These are phyloP conservation scores for Orchesellides sinensis DNA, from an alignment of 2,888 invertebrate genomes.

Conservation along the genomic window DNA sequence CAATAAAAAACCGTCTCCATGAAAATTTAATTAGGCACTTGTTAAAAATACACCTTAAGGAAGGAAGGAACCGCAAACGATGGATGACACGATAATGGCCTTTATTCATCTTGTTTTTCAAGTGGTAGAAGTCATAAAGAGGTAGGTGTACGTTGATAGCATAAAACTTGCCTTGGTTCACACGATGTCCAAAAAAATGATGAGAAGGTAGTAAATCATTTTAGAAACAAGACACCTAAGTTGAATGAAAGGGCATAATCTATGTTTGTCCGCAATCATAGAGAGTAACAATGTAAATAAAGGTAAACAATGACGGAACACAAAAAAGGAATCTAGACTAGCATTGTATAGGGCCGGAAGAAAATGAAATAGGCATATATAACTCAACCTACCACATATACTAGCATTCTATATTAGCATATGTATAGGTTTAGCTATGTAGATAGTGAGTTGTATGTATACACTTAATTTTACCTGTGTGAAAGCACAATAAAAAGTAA, in stretches of 20 bases:
- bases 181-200: constrained; percentile 62
- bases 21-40: constrained; percentile 12
- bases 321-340: constrained; percentile 26
- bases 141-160: too few relatives aligned
- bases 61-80: constrained; percentile 34
- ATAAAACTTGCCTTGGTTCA: constrained; percentile 54
- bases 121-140: not conserved
- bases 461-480: too few relatives aligned
- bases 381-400: too few relatives aligned
- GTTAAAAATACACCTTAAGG: not conserved
- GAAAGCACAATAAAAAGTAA: too few relatives aligned
- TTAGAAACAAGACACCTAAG: constrained; percentile 45
- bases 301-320: constrained; percentile 57
- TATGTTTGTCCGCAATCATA: constrained; percentile 64
- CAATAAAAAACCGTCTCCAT: not conserved
- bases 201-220: constrained; percentile 60
- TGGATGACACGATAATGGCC: constrained; percentile 19
- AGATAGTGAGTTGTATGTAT: too few relatives aligned
- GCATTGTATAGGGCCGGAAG: constrained; percentile 29
- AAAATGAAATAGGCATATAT: not conserved
- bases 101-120: constrained; percentile 31
- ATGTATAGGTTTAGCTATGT: too few relatives aligned
- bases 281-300: constrained; percentile 60
- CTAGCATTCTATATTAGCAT: too few relatives aligned
- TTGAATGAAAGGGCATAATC: constrained; percentile 55